These are phyloP conservation scores for Atopsyche davidsoni DNA, from an alignment of 1,140 invertebrate species.

Conservation along the genomic window DNA sequence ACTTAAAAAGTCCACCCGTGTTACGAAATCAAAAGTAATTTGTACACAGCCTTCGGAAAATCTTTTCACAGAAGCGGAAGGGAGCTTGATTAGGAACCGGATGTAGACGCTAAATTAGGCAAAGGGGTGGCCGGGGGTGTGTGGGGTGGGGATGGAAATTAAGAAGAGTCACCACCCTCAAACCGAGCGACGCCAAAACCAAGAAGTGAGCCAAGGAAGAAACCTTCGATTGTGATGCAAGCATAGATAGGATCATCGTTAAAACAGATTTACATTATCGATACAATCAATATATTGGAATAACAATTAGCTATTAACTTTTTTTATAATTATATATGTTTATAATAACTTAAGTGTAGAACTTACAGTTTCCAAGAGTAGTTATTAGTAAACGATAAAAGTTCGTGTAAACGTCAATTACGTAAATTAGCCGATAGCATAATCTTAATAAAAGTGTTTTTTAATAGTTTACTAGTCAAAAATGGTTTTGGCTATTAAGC, in stretches of 20 bases:
- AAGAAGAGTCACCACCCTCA: constrained; percentile 4
- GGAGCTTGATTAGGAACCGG: constrained; percentile 29
- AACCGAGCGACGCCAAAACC: constrained; percentile 9
- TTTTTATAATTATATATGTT: too few relatives aligned
- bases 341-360: too few relatives aligned
- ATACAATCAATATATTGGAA: too few relatives aligned
- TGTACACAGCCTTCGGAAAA: constrained; percentile 26
- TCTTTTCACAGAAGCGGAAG: constrained; percentile 24
- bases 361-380: too few relatives aligned
- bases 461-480: too few relatives aligned
- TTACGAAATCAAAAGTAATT: constrained; percentile 30
- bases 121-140: background rate
- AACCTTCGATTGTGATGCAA: background rate
- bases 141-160: constrained; percentile 9
- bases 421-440: too few relatives aligned
- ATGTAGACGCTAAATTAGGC: constrained; percentile 31
- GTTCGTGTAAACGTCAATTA: too few relatives aligned
- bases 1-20: constrained; percentile 15
- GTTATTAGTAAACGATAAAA: too few relatives aligned
- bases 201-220: background rate
- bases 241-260: background rate
- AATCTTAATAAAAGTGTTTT: too few relatives aligned
- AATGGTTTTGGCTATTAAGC: too few relatives aligned
- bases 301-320: too few relatives aligned
- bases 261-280: too few relatives aligned